Base-by-base conservation (phyloP, 2,797 vertebrate species). In the Antennarius maculatus region DNA sequence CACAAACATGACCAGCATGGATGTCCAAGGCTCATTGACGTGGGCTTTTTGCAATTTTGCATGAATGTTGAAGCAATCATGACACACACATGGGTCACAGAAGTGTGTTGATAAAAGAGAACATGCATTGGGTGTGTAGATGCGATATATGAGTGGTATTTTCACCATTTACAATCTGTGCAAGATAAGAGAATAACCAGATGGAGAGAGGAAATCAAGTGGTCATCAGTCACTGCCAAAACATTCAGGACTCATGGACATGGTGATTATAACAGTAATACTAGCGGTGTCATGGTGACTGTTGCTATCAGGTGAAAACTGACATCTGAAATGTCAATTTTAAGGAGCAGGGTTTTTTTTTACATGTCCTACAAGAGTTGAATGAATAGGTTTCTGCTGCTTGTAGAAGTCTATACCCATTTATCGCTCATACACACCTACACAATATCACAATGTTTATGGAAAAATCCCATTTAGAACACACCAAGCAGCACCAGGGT, bases 181-280 rank as follows among this genome's bases (percentile, higher is more conserved):
- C 46, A 54, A 74, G 78, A 84, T 86, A 79, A 88, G 66, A 79
- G 74, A 43, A 68, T 82, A 83, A 86, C 76, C 86, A 91, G 86
- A 86, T 86, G 83, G 86, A 76, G 56, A 42, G 51, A 79, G 76
- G 69, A 65, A 60, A 52, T 81, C 79, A 77, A 70, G 74, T 85
- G 77, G 71, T 81, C 61, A 61, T 34, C 28, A 73, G 70, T 72
- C 73, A 17, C 66, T 80, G 82, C 67, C 76, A 79, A 74, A 50
- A 70, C 77, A 75, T 76, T 69, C 60, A 55, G 61, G n/a, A 48
- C 58, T 71, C n/a, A 23, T 29, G 8, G 57, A 51, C 75, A 50
- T 54, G n/a, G 12, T 70, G 37, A 74, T 66, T 58, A 43, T 51
- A 61, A 68, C 69, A 79, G 62, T 46, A 69, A 84, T 76, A 77